A percentile compares a stretch with the other conserved stretches of the same genome.
These are phyloP conservation scores for Columba guinea DNA, from an alignment of 2,797 vertebrate species.

Conservation along the genomic window DNA sequence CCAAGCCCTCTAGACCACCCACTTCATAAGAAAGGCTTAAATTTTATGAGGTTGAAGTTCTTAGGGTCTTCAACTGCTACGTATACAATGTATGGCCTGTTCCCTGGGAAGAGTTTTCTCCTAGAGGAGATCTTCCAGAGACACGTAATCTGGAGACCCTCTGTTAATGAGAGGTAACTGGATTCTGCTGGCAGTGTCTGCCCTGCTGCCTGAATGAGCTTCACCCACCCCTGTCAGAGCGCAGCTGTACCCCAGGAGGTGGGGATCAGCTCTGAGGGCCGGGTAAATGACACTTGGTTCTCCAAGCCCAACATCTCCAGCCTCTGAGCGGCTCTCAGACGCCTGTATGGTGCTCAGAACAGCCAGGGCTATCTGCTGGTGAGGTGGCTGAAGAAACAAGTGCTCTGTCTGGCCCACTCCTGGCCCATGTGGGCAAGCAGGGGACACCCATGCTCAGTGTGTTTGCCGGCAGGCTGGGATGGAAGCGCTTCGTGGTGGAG, in stretches of 20 bases:
- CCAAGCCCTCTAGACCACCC: background rate
- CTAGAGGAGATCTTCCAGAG: background rate
- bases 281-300: background rate
- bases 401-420: background rate
- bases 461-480: background rate
- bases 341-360: rapidly evolving
- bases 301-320: background rate
- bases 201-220: background rate
- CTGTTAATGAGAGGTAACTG: background rate
- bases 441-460: background rate
- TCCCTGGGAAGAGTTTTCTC: background rate
- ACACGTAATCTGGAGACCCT: background rate
- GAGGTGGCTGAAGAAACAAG: background rate
- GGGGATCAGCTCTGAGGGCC: background rate
- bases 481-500: background rate
- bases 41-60: background rate
- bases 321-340: background rate
- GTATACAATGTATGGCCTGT: background rate
- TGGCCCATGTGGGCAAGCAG: background rate
- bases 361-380: background rate
- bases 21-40: background rate
- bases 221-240: background rate
- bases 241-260: background rate
- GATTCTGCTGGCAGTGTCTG: background rate
- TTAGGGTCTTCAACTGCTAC: background rate